phyloP scores from a whole-genome alignment of 30 jellyfish, hydroid and myxozoan species.

The Pseudorhiza aurosa region DNA sequence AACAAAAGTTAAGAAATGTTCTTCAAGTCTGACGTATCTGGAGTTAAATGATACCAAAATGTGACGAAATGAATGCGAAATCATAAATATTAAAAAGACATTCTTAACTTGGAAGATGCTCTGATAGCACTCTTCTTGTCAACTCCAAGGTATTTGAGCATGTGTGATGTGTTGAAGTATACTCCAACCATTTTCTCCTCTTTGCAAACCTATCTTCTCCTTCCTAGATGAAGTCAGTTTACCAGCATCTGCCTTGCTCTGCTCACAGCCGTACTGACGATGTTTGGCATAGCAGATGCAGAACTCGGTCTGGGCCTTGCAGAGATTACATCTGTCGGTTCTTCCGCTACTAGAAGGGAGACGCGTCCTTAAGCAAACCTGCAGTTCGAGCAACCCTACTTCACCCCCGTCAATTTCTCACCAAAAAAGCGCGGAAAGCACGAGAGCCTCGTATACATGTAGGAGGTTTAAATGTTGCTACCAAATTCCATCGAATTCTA shows the following conservation, averaged over 20 bases:
- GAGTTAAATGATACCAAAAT: constrained; percentile 24
- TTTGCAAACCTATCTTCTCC: constrained; percentile 22
- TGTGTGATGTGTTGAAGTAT: constrained; percentile 55
- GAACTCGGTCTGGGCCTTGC: constrained; percentile 13
- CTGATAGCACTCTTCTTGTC: constrained; percentile 63
- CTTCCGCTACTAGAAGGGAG: constrained; percentile 31
- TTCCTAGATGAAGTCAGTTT: constrained; percentile 25
- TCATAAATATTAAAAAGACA: constrained; percentile 26
- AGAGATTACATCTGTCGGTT: constrained; percentile 11
- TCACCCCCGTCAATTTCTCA: constrained; percentile 24
- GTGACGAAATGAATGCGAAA: constrained; percentile 30
- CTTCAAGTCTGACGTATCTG: constrained; percentile 9
- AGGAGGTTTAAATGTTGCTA: too few species aligned
- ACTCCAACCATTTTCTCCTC: constrained; percentile 36
- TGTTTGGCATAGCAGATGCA: constrained; percentile 24
- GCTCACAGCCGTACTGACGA: constrained; percentile 26
- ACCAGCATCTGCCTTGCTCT: constrained; percentile 38
- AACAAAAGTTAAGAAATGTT: background rate
- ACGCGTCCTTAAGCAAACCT: constrained; percentile 60
- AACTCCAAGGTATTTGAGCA: constrained; percentile 43
- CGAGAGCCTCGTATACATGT: too few species aligned
- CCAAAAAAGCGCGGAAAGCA: constrained; percentile 1
- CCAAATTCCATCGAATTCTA: too few species aligned
- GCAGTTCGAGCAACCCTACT: constrained; percentile 35
- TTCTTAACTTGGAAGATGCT: constrained; percentile 27